Evolutionary conservation across 1,140 invertebrate genomes (phyloP).

Genomic region (Hylyphantes graminicola): DNA sequence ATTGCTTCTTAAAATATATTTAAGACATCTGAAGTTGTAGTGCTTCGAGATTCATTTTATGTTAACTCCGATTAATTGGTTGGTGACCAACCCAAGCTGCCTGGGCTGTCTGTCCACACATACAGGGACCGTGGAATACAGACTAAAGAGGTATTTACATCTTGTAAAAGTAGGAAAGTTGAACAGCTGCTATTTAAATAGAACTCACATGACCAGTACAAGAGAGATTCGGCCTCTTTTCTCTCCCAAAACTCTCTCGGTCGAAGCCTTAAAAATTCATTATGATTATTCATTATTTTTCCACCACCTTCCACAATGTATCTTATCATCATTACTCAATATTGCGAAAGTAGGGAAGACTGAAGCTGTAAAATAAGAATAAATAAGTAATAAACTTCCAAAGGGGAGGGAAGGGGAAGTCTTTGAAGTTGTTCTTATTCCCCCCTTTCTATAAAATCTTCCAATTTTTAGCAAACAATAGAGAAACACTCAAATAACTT

Average conservation of each 20-base stretch:
- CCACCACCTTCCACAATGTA: slow-evolving; percentile 7
- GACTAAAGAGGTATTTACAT: too few species aligned
- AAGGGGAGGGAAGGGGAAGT: not conserved
- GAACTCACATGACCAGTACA: too few species aligned
- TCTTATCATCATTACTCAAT: slow-evolving; percentile 28
- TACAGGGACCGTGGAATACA: too few species aligned
- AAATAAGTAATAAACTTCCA: slow-evolving; percentile 39
- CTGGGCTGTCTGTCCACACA: too few species aligned
- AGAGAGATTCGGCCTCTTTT: too few species aligned
- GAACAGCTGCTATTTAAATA: too few species aligned
- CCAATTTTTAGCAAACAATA: slow-evolving; percentile 53
- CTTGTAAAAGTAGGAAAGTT: too few species aligned
- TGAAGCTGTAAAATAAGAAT: slow-evolving; percentile 24
- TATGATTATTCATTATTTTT: slow-evolving; percentile 53
- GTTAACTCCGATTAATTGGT: too few species aligned
- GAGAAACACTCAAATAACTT: slow-evolving; percentile 47
- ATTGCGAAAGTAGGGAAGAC: slow-evolving; percentile 10
- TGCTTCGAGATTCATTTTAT: too few species aligned
- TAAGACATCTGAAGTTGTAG: too few species aligned
- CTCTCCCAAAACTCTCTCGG: not conserved
- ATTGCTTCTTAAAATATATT: too few species aligned
- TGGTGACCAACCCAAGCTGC: too few species aligned
- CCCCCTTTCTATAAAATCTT: slow-evolving; percentile 5
- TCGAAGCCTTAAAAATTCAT: slow-evolving; percentile 40
- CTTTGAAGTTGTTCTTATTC: slow-evolving; percentile 18